Evolutionary conservation across 2,113 vertebrate genomes (phyloP), one percentile per base, ranked within the genome.

Genomic region (Ursus arctos): DNA sequence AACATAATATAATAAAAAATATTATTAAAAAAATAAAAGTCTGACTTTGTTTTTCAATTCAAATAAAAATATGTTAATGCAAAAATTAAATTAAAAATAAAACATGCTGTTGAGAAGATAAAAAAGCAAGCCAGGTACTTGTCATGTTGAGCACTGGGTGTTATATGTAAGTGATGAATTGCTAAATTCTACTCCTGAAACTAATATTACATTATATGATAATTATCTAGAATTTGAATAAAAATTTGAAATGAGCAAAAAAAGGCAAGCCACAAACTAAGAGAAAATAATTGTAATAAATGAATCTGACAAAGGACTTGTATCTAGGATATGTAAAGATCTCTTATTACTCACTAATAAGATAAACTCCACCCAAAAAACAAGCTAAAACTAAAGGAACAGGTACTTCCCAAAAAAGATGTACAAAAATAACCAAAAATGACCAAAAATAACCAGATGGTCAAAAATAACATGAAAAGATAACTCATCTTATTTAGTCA

Each of bases 381-480:
- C 12, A 7, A 59, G 31, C 47, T 81, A 49, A 91, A 92, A 77
- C 24, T 53, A 33, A 40, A 89, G 61, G 15, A 36, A 80, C 21
- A 69, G 26, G 26, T 14, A 43, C 12, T 18, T 76, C 16, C 21
- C 19, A 9, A 63, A 59, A 7, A 33, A 79, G 40, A 82, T 33
- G 5, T 55, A 55, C 33, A 49, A 57, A 77, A 77, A 77, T 49
- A 77, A 49, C 74, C 7, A 28, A 76, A 76, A 31, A 72, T 26
- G 59, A 59, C 47, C 85, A 86, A 86, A 97, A 95, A 86, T 59
- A 80, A 85, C 49, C 26, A 76, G 74, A 63, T 55, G 59, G 51
- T 36, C 90, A 90, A 90, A 95, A 95, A 91, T 51, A 72, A 80
- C 40, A 77, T 28, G 21, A 67, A 89, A 90, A 86, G 69, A 43